Conservation (phyloP, 2,888 invertebrate genomes). For the Parochlus steinenii region DNA sequence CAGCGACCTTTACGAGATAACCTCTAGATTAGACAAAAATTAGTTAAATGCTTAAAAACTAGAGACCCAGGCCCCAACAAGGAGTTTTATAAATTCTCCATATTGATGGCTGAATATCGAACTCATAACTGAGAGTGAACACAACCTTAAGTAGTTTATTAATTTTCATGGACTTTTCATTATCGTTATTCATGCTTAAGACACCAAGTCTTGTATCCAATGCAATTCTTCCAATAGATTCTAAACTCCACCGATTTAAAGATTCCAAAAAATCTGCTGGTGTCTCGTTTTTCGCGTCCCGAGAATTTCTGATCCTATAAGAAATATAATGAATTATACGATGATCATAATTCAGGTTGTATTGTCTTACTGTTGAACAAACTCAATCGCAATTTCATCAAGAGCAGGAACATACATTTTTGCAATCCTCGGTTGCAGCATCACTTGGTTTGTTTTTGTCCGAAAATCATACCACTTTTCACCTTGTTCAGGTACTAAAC, state of each 20-base stretch:
- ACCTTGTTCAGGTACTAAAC: conserved; percentile 34
- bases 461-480: conserved; percentile 48
- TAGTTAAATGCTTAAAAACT: too few species aligned
- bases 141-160: conserved; percentile 11
- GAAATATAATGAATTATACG: not conserved
- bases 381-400: conserved; percentile 32
- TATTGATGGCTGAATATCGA: conserved; percentile 24
- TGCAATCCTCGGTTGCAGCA: conserved; percentile 43
- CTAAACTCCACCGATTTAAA: conserved; percentile 38
- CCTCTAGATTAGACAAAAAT: too few species aligned
- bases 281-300: conserved; percentile 24
- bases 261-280: conserved; percentile 32
- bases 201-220: conserved; percentile 25
- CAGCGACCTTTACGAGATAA: too few species aligned
- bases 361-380: conserved; percentile 23
- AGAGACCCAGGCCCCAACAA: too few species aligned
- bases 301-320: conserved; percentile 24
- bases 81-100: conserved; percentile 24
- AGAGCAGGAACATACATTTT: conserved; percentile 35
- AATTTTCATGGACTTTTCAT: not conserved
- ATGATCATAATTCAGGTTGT: too few species aligned
- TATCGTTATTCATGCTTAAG: conserved; percentile 15
- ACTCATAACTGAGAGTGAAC: conserved; percentile 13
- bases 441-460: conserved; percentile 45
- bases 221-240: conserved; percentile 32